Percentiles rank a stretch among this genome's conserved stretches.
phyloP scores from a whole-genome alignment of 2,113 vertebrate genomes.

The Gobio gobio region DNA sequence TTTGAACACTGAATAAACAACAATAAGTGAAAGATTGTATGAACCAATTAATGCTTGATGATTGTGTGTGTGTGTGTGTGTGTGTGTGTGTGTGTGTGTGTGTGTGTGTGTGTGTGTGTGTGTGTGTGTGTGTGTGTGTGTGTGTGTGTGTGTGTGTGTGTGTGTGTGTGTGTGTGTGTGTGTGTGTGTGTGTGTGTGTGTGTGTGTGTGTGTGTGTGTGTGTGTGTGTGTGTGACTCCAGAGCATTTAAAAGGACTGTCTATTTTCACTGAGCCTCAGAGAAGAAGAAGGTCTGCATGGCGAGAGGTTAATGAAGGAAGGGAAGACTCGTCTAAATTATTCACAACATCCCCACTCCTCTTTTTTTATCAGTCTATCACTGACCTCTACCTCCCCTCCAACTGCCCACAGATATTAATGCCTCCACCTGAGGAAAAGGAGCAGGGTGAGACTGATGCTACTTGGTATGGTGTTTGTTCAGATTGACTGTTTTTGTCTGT shows the following conservation, averaged over 20 bases:
- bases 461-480: background rate
- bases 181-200: constrained; percentile 6
- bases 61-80: constrained; percentile 7
- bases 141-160: background rate
- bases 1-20: background rate
- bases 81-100: background rate
- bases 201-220: background rate
- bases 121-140: background rate
- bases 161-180: background rate
- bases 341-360: constrained; percentile 45
- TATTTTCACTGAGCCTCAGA: constrained; percentile 7
- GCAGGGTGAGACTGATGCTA: background rate
- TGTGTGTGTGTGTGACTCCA: background rate
- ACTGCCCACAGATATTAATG: constrained; percentile 44
- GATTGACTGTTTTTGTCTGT: background rate
- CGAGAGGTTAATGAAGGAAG: constrained; percentile 45
- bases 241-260: constrained; percentile 11
- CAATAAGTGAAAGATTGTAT: background rate
- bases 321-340: constrained; percentile 52
- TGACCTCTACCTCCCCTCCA: constrained; percentile 40
- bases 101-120: background rate
- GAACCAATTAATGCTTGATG: background rate
- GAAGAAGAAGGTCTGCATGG: background rate
- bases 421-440: background rate
- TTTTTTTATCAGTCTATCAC: constrained; percentile 46